A percentile compares a stretch with the other conserved stretches of the same genome.
Conservation (phyloP, 2,888 invertebrate genomes). For the Gonocerus acuteangulatus region DNA sequence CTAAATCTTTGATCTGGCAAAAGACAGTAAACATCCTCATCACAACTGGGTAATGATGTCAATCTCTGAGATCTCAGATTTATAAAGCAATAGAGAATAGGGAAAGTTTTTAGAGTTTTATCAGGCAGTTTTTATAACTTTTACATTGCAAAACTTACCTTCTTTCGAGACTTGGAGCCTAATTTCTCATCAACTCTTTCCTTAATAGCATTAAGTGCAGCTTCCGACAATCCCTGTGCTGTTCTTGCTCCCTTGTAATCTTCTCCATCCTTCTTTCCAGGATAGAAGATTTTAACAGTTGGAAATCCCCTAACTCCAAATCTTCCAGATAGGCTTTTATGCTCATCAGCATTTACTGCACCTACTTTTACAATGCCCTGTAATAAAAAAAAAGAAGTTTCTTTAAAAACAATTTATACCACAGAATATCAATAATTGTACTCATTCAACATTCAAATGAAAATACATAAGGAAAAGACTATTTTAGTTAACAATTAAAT, state of each 20-base stretch:
- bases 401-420: not conserved
- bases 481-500: no score
- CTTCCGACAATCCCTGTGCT: constrained; percentile 78
- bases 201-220: constrained; percentile 68
- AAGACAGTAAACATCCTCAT: no score
- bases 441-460: not conserved
- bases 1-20: no score
- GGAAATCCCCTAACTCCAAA: constrained; percentile 89
- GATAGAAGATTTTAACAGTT: constrained; percentile 88
- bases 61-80: no score
- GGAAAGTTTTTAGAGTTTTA: no score
- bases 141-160: no score
- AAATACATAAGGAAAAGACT: no score
- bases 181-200: constrained; percentile 64
- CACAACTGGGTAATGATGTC: no score
- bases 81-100: no score
- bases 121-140: no score
- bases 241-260: constrained; percentile 80
- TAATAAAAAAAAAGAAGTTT: constrained; percentile 24
- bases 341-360: constrained; percentile 84
- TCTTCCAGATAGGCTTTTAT: constrained; percentile 68
- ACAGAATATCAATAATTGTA: not conserved
- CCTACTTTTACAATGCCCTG: constrained; percentile 90
- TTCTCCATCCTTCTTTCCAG: constrained; percentile 70
- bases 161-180: constrained; percentile 49